Evolutionary conservation across 2,113 vertebrate genomes (phyloP).

Genomic region (Podiceps cristatus): DNA sequence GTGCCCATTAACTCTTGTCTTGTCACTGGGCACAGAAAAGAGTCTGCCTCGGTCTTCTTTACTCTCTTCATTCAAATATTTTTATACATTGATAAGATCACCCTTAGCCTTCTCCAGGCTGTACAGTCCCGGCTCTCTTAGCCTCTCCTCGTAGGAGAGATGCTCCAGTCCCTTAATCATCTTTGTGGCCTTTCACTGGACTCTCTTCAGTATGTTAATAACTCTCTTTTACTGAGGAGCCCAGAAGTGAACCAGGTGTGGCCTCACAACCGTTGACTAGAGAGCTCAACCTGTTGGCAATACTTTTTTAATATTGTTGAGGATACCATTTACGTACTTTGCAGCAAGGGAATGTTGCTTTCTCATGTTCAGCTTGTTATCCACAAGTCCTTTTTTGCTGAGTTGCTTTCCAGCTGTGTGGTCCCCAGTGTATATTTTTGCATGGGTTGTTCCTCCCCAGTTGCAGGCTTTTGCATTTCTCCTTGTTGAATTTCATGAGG

Average conservation of each 20-base stretch:
- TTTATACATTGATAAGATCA: background rate
- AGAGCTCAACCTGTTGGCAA: background rate
- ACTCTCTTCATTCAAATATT: background rate
- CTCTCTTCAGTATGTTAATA: background rate
- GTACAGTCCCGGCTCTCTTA: background rate
- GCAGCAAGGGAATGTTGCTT: background rate
- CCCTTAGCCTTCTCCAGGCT: background rate
- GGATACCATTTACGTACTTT: background rate
- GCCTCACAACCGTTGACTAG: background rate
- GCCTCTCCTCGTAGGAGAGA: background rate
- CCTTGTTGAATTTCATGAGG: too few species aligned
- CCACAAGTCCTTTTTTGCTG: background rate
- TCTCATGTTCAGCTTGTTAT: background rate
- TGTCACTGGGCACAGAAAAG: background rate
- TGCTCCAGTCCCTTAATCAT: background rate
- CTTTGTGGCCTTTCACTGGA: background rate
- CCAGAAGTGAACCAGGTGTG: background rate
- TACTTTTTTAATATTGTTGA: background rate
- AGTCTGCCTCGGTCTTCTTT: background rate
- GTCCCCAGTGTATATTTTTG: background rate
- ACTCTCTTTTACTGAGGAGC: background rate
- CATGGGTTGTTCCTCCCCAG: background rate
- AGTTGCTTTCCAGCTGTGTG: background rate
- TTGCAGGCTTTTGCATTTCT: background rate
- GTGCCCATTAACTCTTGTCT: background rate